phyloP scores from a whole-genome alignment of 2,888 invertebrate genomes.

The Caenorhabditis virilis region DNA sequence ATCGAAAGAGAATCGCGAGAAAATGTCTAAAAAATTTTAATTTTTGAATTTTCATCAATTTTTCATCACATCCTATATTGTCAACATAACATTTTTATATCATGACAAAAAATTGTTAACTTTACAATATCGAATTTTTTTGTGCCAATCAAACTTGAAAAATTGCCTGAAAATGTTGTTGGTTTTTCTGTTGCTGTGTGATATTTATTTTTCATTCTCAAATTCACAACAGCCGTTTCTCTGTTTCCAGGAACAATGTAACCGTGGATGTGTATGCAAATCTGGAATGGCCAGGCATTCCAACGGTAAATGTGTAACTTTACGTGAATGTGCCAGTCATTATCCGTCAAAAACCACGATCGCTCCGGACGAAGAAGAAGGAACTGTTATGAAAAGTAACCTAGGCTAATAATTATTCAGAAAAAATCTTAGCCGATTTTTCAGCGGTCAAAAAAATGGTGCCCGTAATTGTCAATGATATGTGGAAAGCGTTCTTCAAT shows the following conservation, averaged over 20 bases:
- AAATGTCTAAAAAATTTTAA: no score
- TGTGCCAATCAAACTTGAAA: no score
- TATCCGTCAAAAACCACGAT: constrained; percentile 22
- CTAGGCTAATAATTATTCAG: neutral
- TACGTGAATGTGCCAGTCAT: constrained; percentile 26
- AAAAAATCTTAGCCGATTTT: neutral
- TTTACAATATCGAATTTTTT: no score
- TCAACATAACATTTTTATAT: no score
- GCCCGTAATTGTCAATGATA: constrained; percentile 44
- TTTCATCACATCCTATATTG: no score
- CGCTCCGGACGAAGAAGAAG: constrained; percentile 23
- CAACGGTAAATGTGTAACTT: constrained; percentile 25
- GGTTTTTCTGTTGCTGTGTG: no score
- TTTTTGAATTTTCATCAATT: no score
- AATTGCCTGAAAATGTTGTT: no score
- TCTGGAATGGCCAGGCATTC: constrained; percentile 26
- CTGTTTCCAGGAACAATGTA: constrained; percentile 43
- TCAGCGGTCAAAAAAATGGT: constrained; percentile 47
- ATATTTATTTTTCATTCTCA: no score
- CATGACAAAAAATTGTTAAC: no score
- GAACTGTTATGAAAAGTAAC: constrained; percentile 38
- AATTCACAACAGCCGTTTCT: neutral
- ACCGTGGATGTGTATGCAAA: constrained; percentile 36
- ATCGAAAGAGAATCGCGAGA: no score
- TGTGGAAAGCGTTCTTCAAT: constrained; percentile 42